Conservation (phyloP, 2,113 vertebrate species). For the Macquaria australasica region DNA sequence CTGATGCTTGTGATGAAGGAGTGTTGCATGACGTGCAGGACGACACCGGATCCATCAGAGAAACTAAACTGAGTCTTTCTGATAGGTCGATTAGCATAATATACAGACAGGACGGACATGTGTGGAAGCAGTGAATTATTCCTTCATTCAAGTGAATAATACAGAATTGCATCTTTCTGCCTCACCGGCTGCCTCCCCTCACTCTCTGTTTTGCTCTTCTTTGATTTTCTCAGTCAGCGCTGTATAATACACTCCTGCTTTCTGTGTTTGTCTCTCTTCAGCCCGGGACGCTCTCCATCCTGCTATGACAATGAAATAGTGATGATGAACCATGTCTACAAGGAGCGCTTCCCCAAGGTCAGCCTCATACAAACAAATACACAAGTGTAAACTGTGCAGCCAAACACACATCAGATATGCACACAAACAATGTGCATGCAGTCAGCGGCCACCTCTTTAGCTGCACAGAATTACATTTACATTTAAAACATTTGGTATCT, state of each 20-base stretch:
- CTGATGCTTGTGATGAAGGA: conserved; percentile 9
- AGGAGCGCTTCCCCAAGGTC: conserved; percentile 96
- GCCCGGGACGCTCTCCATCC: conserved; percentile 92
- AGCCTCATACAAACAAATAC: conserved; percentile 62
- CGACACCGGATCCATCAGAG: conserved; percentile 34
- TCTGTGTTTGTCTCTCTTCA: conserved; percentile 77
- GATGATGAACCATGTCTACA: conserved; percentile 98
- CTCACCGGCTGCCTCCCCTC: conserved; percentile 25
- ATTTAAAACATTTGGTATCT: not conserved
- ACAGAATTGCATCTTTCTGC: conserved; percentile 19
- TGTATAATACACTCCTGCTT: conserved; percentile 51
- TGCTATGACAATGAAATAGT: conserved; percentile 96
- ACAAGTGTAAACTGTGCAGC: conserved; percentile 35
- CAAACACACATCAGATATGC: conserved; percentile 4
- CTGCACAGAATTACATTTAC: not conserved
- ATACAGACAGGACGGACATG: conserved; percentile 38
- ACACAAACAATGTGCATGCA: conserved; percentile 13
- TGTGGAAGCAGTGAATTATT: conserved; percentile 31
- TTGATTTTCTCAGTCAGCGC: conserved; percentile 47
- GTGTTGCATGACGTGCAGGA: not conserved
- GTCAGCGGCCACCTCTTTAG: not conserved
- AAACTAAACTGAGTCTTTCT: conserved; percentile 37
- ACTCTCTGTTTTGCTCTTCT: conserved; percentile 5
- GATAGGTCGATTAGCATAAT: conserved; percentile 53
- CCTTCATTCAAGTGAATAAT: conserved; percentile 45